Evolutionary conservation across 2,888 invertebrate species (phyloP).

Genomic region (Drosophila macrospina): DNA sequence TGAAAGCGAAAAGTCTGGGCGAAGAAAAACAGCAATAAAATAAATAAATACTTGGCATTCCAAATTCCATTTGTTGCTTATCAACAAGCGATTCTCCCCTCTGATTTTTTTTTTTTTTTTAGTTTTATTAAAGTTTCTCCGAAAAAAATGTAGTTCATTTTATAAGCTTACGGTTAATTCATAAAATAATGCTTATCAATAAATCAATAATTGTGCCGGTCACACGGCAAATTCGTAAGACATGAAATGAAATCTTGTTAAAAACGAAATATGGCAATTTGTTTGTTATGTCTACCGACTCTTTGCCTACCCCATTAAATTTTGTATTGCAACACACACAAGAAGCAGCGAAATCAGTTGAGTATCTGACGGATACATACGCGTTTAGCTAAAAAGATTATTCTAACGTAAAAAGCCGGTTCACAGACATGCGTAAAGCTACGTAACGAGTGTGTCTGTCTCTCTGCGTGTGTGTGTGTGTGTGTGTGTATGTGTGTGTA

Average conservation of each 20-base stretch:
- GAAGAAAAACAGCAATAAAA: neutral
- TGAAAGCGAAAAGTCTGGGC: conserved; percentile 24
- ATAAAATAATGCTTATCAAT: conserved; percentile 53
- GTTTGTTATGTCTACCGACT: conserved; percentile 37
- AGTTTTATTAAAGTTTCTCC: neutral
- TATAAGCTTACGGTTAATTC: conserved; percentile 38
- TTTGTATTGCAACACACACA: conserved; percentile 68
- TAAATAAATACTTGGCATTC: conserved; percentile 9
- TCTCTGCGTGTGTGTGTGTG: conserved; percentile 18
- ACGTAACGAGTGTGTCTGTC: conserved; percentile 6
- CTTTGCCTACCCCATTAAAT: conserved; percentile 83
- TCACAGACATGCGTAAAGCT: conserved; percentile 75
- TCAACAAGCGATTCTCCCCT: conserved; percentile 27
- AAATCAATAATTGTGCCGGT: conserved; percentile 35
- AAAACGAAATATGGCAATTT: conserved; percentile 10
- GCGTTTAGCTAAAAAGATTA: conserved; percentile 23
- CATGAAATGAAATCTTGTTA: conserved; percentile 2
- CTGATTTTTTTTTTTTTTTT: too few species aligned
- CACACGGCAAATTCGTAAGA: conserved; percentile 48
- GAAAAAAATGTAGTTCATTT: neutral
- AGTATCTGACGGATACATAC: conserved; percentile 60
- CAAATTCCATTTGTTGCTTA: conserved; percentile 38
- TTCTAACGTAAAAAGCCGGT: conserved; percentile 78
- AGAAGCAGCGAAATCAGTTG: conserved; percentile 27
- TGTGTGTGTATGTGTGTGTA: conserved; percentile 14